Base-by-base conservation (phyloP, 1,140 invertebrate genomes). In the Drosophila lowei region DNA sequence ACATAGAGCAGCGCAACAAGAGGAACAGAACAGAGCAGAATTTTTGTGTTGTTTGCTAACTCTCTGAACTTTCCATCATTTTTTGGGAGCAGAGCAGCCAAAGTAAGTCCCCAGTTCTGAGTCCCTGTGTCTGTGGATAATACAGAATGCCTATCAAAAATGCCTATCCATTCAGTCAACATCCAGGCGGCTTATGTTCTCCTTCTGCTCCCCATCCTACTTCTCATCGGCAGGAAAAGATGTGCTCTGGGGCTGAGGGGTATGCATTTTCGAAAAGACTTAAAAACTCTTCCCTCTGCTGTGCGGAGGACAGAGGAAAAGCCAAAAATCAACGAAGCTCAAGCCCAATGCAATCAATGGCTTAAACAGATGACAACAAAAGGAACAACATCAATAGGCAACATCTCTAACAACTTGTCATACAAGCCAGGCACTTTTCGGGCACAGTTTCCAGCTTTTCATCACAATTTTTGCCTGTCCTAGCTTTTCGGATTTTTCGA, bases 401-500 rank as follows among this genome's bases (percentile, higher is more conserved):
- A 85, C 50, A 79, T 63, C 61, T 72, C 76, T 76, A 79, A 79
- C 80, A 84, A 84, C 79, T 79, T 84, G 80, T 84, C 79, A 85
- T 76, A 84, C 80, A 79, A 76, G 65, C 76, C 61, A 71, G 62
- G 54, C 50, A 59, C 57, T 71, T 53, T 50, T 44, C 67, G 11
- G 34, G 72, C 52, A 54, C 18, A 60, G 25, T 38, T 5, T 11
- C 34, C 30, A 63, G 59, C 73, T 71, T 76, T 85, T 80, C 81
- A 80, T 80, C 80, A 80, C 77, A 80, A 77, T 77, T 83, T 84
- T 63, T 73, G 70, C 64, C 64, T 73, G 56, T 67, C 34, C 34
- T 48, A 8, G 43, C 50, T 56, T 30, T 64, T 41, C 5, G 16
- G 38, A 43, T 25, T 38, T n/a, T 5, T 38, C 34, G 11, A 5